These are phyloP conservation scores for Arctocebus calabarensis DNA, from an alignment of 2,797 vertebrate genomes.

Conservation along the genomic window DNA sequence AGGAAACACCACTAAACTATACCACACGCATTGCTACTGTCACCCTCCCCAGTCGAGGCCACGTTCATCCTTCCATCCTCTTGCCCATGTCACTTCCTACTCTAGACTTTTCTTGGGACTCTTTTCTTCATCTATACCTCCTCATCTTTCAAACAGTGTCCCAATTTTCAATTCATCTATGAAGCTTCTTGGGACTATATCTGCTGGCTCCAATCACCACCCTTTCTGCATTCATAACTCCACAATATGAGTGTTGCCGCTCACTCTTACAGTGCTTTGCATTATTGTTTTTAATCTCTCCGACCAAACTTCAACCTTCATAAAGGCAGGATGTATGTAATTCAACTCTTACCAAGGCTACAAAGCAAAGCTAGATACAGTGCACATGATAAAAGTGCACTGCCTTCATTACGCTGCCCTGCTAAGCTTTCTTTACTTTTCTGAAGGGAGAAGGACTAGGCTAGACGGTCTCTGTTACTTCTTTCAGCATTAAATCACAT, in stretches of 20 bases:
- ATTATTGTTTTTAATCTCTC: neutral
- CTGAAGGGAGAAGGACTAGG: neutral
- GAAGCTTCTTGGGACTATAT: neutral
- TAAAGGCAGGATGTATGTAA: neutral
- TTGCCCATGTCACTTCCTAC: neutral
- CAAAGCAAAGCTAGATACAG: neutral
- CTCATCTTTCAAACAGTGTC: neutral
- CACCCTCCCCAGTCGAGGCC: neutral
- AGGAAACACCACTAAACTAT: neutral
- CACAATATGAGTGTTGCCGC: neutral
- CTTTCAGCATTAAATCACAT: neutral
- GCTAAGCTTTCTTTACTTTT: neutral
- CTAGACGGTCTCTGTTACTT: neutral
- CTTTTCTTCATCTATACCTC: neutral
- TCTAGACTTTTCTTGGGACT: neutral
- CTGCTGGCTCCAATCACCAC: neutral
- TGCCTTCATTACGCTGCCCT: neutral
- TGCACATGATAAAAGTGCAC: neutral
- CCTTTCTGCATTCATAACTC: neutral
- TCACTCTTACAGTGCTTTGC: neutral
- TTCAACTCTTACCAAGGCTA: neutral
- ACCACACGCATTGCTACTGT: neutral
- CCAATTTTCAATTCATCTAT: neutral
- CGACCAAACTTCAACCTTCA: neutral
- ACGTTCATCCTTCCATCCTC: neutral